phyloP scores from a whole-genome alignment of 2,113 vertebrate genomes.

The Ancistrus triradiatus region DNA sequence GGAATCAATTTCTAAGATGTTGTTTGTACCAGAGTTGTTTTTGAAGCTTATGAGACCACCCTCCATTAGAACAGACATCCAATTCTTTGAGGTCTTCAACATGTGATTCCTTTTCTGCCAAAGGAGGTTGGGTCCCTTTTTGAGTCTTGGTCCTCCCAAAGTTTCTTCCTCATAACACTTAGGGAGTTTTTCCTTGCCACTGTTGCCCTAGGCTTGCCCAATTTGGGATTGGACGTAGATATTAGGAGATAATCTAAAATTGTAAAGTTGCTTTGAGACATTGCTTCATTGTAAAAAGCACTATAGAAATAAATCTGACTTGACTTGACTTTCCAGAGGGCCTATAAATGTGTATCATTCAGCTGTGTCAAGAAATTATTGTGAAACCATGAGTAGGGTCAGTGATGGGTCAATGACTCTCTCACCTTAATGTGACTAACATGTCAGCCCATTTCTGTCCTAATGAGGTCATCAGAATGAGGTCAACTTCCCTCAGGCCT shows the following conservation, averaged over 20 bases:
- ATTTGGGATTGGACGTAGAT: too few relatives aligned
- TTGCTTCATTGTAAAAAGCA: too few relatives aligned
- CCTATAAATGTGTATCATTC: conserved; percentile 46
- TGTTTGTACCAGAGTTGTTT: conserved; percentile 27
- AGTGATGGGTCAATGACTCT: conserved; percentile 2
- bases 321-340: conserved; percentile 28
- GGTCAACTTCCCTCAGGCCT: neutral
- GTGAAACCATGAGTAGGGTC: conserved; percentile 9
- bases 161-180: too few relatives aligned
- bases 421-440: neutral
- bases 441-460: neutral
- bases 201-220: too few relatives aligned
- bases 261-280: too few relatives aligned
- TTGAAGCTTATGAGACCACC: conserved; percentile 26
- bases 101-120: conserved; percentile 43
- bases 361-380: conserved; percentile 35
- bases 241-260: too few relatives aligned
- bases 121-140: too few relatives aligned
- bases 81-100: conserved; percentile 40
- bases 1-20: neutral
- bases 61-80: conserved; percentile 35
- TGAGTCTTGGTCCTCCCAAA: too few relatives aligned
- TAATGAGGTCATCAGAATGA: neutral
- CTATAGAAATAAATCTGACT: too few relatives aligned
- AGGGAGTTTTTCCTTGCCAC: too few relatives aligned